Evolutionary conservation across 2,113 vertebrate species (phyloP).

Genomic region (Pollachius pollachius): DNA sequence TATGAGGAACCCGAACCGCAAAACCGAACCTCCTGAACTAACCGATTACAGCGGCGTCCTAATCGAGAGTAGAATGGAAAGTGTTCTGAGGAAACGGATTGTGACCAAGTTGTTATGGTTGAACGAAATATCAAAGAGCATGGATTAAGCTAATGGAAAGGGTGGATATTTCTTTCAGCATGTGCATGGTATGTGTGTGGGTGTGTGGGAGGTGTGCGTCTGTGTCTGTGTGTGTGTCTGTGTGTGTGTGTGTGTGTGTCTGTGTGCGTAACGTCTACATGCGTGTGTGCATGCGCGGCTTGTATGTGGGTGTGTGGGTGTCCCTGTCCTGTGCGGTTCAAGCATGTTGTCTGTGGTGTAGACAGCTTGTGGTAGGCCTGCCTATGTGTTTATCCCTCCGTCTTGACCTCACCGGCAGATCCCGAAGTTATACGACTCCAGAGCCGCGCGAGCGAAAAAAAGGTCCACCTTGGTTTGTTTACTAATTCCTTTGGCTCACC

Average conservation of each 20-base stretch:
- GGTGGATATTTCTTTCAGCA: too few relatives aligned
- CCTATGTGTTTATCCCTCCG: conserved; percentile 22
- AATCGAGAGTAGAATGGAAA: conserved; percentile 36
- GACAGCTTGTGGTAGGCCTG: conserved; percentile 37
- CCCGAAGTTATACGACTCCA: neutral
- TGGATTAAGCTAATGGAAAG: conserved; percentile 22
- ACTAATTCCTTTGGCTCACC: neutral
- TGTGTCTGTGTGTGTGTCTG: too few relatives aligned
- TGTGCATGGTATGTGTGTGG: too few relatives aligned
- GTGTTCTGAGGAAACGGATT: conserved; percentile 41
- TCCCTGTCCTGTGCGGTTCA: conserved; percentile 31
- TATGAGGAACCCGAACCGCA: too few relatives aligned
- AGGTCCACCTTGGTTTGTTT: neutral
- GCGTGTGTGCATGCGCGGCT: conserved; percentile 8
- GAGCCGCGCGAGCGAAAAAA: conserved; percentile 16
- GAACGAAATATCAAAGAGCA: conserved; percentile 43
- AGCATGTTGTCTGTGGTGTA: conserved; percentile 46
- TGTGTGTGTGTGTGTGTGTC: too few relatives aligned
- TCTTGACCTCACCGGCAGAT: neutral
- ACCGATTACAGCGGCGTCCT: too few relatives aligned
- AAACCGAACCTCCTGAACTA: too few relatives aligned
- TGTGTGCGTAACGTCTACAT: neutral
- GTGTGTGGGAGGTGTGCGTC: too few relatives aligned
- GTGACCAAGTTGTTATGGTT: conserved; percentile 44
- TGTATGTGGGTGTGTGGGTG: conserved; percentile 5